Conservation (phyloP, 2,888 invertebrate genomes). For the Nemotelus nigrinus region DNA sequence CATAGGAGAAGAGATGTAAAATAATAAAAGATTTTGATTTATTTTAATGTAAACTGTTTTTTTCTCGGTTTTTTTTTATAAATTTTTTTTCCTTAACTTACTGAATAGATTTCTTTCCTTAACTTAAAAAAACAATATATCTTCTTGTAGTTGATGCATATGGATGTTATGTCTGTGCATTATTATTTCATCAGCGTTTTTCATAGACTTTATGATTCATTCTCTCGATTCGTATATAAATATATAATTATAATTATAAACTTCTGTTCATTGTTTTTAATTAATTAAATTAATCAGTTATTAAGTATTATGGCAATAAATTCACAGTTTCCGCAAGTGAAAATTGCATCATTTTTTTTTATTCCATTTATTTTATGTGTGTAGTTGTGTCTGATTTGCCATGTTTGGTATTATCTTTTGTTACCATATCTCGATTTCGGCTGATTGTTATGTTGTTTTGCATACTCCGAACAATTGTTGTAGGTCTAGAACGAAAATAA, state of each 20-base stretch:
- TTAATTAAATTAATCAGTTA: conserved; percentile 44
- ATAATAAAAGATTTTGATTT: conserved; percentile 22
- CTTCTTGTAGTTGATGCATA: conserved; percentile 21
- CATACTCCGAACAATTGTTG: not conserved
- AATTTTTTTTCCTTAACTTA: conserved; percentile 37
- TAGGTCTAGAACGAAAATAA: no score
- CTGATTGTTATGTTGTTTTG: not conserved
- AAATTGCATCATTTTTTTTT: conserved; percentile 31
- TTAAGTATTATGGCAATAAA: conserved; percentile 45
- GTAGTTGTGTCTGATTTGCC: conserved; percentile 7
- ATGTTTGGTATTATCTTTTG: not conserved
- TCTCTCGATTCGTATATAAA: conserved; percentile 20
- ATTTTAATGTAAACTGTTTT: conserved; percentile 42
- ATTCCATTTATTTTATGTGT: conserved; percentile 9
- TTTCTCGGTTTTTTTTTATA: conserved; percentile 37
- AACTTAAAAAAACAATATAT: conserved; percentile 40
- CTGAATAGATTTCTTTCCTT: conserved; percentile 42
- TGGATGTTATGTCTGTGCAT: conserved; percentile 29
- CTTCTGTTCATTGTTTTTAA: conserved; percentile 37
- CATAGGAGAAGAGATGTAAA: not conserved
- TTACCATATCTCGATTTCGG: not conserved
- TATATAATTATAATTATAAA: conserved; percentile 41
- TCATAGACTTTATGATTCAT: conserved; percentile 5
- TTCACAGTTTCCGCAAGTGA: conserved; percentile 42
- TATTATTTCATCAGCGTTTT: conserved; percentile 17